These are phyloP conservation scores for Epirrita christyi DNA, from an alignment of 2,888 invertebrate species.

Conservation along the genomic window DNA sequence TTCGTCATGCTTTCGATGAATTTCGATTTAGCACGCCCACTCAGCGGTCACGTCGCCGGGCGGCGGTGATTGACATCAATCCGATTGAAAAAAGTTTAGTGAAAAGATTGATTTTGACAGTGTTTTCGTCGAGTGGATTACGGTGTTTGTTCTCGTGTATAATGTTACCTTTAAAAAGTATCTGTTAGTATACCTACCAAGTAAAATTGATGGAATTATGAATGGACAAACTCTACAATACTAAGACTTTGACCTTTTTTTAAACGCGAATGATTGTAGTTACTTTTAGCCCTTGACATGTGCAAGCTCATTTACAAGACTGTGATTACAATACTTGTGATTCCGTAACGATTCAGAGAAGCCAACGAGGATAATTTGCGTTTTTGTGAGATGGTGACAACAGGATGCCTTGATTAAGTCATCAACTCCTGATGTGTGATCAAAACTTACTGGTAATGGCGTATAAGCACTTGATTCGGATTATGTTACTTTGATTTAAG, in stretches of 20 bases:
- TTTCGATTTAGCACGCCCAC: slow-evolving; percentile 74
- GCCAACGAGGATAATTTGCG: slow-evolving; percentile 36
- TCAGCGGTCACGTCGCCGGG: slow-evolving; percentile 48
- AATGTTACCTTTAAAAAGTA: background rate
- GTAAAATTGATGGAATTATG: too few species aligned
- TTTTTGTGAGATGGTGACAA: slow-evolving; percentile 26
- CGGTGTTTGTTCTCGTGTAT: background rate
- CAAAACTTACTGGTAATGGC: slow-evolving; percentile 37
- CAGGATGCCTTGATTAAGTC: slow-evolving; percentile 67
- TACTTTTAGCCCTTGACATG: background rate
- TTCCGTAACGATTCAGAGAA: slow-evolving; percentile 26
- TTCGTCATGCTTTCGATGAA: slow-evolving; percentile 55
- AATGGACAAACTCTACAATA: background rate
- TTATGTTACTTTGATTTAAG: slow-evolving; percentile 1
- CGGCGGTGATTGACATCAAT: slow-evolving; percentile 28
- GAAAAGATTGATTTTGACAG: slow-evolving; percentile 20
- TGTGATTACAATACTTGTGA: slow-evolving; percentile 11
- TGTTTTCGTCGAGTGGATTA: slow-evolving; percentile 1
- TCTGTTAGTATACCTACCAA: too few species aligned
- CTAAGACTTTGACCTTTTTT: slow-evolving; percentile 3
- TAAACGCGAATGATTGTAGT: background rate
- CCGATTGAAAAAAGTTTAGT: slow-evolving; percentile 22
- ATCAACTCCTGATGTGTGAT: slow-evolving; percentile 55
- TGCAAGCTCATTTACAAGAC: slow-evolving; percentile 11
- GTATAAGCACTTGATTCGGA: slow-evolving; percentile 3